Base-by-base conservation (phyloP, 92 coral and sea anemone species). In the Zoanthus sociatus region DNA sequence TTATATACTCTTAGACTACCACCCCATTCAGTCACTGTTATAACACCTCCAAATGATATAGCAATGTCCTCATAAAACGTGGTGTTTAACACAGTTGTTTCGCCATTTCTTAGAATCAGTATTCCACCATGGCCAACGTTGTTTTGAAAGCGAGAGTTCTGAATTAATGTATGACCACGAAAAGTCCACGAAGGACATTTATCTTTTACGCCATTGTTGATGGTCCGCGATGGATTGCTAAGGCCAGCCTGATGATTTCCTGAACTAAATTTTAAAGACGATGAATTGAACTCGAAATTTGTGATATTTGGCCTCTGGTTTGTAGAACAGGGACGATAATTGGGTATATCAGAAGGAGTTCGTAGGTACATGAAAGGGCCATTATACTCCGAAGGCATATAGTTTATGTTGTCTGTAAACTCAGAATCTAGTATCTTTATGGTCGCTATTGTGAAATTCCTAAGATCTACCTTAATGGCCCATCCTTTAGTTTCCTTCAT, bases 51-150 rank as follows among this genome's bases (percentile, higher is more conserved):
- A 17, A 26, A 14, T 1, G 73, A 55, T 5, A 84, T 20, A 11
- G 78, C 84, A 30, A 61, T 54, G 82, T 92, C 86, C 84, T 92
- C 74, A 21, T 81, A 68, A 26, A 26, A 26, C 26, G 26, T 26
- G 0, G 26, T 26, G 26, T 26, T 26, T 26, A 26, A 0, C 26
- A 26, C 26, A 26, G 26, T 26, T 26, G 26, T 26, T 26, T 26
- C 26, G 26, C 26, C 26, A 26, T 26, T 26, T 26, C 26, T 26
- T 26, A 26, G 26, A 0, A 26, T 26, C 26, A 26, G 26, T 26
- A 26, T 26, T 26, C 26, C 26, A 26, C 26, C 26, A 26, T 26
- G 0, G 26, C 26, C 26, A 26, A 26, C 26, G 26, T 26, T 26
- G 26, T 26, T 26, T 26, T 26, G 26, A 26, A 26, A 26, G 0